These are phyloP conservation scores for Molothrus ater DNA, from an alignment of 2,797 vertebrate species.

Conservation along the genomic window DNA sequence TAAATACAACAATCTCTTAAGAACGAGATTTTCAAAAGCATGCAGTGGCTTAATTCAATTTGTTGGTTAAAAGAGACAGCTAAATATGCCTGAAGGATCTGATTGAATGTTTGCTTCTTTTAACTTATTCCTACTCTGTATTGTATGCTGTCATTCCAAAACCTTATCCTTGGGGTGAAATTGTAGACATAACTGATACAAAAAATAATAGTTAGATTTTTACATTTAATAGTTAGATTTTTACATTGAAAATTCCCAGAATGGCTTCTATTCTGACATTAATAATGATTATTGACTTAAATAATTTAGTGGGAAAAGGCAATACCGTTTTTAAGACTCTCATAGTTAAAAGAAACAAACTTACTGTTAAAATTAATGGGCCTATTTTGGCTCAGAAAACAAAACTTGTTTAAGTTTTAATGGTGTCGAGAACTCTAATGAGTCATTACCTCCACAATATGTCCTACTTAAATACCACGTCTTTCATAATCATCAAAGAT, in stretches of 20 bases:
- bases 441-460: background rate
- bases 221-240: background rate
- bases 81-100: background rate
- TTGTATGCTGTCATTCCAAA: background rate
- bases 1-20: background rate
- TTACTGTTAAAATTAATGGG: background rate
- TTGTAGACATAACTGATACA: background rate
- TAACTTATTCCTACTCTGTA: background rate
- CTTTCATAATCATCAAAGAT: background rate
- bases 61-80: background rate
- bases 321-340: background rate
- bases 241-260: background rate
- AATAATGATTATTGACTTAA: background rate
- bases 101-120: background rate
- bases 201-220: background rate
- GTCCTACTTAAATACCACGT: background rate
- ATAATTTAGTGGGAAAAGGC: background rate
- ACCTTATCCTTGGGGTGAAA: background rate
- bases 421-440: background rate
- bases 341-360: background rate
- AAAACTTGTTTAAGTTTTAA: background rate
- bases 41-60: background rate
- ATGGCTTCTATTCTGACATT: background rate
- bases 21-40: background rate
- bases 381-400: background rate